Percentiles rank a stretch among this genome's conserved stretches.
These are phyloP conservation scores for Daphoenositta chrysoptera DNA, from an alignment of 2,113 vertebrate species.

Conservation along the genomic window DNA sequence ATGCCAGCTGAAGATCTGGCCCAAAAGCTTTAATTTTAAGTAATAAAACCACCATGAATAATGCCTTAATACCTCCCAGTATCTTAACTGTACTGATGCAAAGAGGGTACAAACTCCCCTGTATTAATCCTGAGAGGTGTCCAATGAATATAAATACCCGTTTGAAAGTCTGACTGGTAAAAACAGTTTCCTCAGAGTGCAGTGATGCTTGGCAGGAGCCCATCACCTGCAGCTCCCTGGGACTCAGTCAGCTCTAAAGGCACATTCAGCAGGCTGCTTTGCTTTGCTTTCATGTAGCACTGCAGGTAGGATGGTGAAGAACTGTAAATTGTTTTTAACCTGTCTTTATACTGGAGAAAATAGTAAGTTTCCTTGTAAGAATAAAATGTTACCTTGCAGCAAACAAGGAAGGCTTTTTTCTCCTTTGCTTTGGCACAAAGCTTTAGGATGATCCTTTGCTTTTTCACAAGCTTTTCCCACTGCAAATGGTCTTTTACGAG, in stretches of 20 bases:
- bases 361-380: background rate
- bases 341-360: background rate
- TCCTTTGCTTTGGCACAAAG: background rate
- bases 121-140: background rate
- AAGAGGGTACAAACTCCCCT: background rate
- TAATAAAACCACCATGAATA: conserved; percentile 13
- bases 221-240: conserved; percentile 25
- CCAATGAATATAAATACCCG: conserved; percentile 21
- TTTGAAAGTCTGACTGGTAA: background rate
- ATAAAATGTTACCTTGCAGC: background rate
- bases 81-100: background rate
- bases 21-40: conserved; percentile 2
- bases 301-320: background rate
- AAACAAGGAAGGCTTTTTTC: background rate
- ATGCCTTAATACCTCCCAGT: background rate
- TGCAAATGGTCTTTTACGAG: background rate
- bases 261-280: background rate
- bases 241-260: background rate
- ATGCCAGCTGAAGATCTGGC: conserved; percentile 6
- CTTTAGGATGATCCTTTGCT: background rate
- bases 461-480: background rate
- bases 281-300: conserved; percentile 23
- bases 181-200: background rate
- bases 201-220: conserved; percentile 33
- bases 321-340: background rate